These are phyloP conservation scores for Sebastes steindachneri DNA, from an alignment of 2,797 vertebrate genomes.

Conservation along the genomic window DNA sequence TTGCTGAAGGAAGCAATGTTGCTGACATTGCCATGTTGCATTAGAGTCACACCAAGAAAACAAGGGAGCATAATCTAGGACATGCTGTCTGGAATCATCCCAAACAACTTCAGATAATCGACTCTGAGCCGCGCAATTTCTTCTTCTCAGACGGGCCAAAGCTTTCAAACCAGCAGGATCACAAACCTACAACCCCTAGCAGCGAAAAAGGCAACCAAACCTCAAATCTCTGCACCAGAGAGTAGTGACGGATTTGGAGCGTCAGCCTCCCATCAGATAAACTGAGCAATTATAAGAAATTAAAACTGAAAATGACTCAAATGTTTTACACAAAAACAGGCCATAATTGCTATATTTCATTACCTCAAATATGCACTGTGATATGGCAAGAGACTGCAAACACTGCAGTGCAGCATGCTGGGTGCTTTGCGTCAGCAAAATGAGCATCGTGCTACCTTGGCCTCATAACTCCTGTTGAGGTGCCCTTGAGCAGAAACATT, in stretches of 20 bases:
- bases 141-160: conserved; percentile 56
- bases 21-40: conserved; percentile 81
- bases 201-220: conserved; percentile 1
- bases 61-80: conserved; percentile 80
- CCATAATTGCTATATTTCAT: conserved; percentile 4
- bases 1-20: conserved; percentile 83
- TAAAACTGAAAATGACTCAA: not conserved
- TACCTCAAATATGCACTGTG: not conserved
- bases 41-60: conserved; percentile 82
- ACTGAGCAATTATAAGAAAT: conserved; percentile 9
- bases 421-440: conserved; percentile 37
- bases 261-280: not conserved
- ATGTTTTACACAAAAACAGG: conserved; percentile 17
- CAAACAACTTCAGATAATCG: conserved; percentile 76
- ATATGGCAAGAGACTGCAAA: conserved; percentile 20
- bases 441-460: not conserved
- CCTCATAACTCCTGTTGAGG: conserved; percentile 47
- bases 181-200: conserved; percentile 23
- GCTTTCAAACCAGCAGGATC: conserved; percentile 53
- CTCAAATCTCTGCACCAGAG: conserved; percentile 3
- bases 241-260: not conserved
- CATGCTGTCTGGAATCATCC: conserved; percentile 81
- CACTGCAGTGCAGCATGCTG: conserved; percentile 44
- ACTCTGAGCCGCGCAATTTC: conserved; percentile 70
- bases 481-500: conserved; percentile 53